A percentile compares a stretch with the other conserved stretches of the same genome.
These are phyloP conservation scores for Colletes latitarsis DNA, from an alignment of 1,140 invertebrate species.

Conservation along the genomic window DNA sequence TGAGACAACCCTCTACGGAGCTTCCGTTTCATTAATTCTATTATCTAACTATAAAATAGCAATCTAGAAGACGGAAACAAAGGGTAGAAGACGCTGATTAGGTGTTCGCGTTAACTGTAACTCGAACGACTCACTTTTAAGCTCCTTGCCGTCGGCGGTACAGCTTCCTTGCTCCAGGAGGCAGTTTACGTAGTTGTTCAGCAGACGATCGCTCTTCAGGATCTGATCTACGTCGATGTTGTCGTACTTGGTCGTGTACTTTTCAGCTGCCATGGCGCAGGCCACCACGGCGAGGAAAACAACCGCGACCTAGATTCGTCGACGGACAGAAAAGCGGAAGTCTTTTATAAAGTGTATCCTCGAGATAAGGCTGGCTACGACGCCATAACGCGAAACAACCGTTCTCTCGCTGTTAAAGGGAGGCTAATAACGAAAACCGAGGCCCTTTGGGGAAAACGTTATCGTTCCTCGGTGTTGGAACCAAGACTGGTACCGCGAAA, in stretches of 20 bases:
- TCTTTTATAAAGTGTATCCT: slow-evolving; percentile 12
- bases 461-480: background rate
- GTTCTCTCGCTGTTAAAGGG: background rate
- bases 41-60: too few species aligned
- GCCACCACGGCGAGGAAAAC: slow-evolving; percentile 76
- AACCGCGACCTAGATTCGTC: slow-evolving; percentile 69
- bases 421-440: slow-evolving; percentile 2
- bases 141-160: slow-evolving; percentile 86
- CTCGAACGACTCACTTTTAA: slow-evolving; percentile 84
- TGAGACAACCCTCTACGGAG: too few species aligned
- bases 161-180: slow-evolving; percentile 84
- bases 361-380: slow-evolving; percentile 13
- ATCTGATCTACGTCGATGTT: slow-evolving; percentile 87
- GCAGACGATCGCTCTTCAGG: slow-evolving; percentile 85
- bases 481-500: too few species aligned
- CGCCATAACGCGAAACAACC: background rate
- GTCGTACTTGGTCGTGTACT: slow-evolving; percentile 89
- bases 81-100: background rate
- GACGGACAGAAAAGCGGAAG: slow-evolving; percentile 46
- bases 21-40: too few species aligned
- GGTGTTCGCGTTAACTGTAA: background rate
- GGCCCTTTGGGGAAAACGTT: background rate
- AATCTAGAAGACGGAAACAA: too few species aligned
- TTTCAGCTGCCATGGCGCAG: slow-evolving; percentile 76
- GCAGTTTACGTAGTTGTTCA: slow-evolving; percentile 86